Evolutionary conservation across 2,888 invertebrate species (phyloP), one percentile per base, ranked within the genome.

Genomic region (Oscheius myriophilus): DNA sequence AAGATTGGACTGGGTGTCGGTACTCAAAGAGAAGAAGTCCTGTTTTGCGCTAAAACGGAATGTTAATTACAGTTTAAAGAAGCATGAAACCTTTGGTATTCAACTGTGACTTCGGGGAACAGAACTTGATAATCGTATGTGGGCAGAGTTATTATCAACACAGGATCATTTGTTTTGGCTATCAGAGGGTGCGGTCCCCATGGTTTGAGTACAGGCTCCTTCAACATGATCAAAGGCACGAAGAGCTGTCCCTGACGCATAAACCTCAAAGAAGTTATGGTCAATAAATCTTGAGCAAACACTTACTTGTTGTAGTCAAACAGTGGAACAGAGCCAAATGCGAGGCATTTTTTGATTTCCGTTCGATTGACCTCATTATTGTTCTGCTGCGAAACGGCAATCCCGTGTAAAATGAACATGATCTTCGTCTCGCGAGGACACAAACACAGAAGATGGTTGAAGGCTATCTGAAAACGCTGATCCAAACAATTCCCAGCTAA

Each of bases 1-100:
- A 11, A 88, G 76, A 45, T 81, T 73, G 26, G 87, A 84, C 70
- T 86, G 87, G 2, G 87, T 82, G 42, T 86, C 85, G 39, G 84
- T 82, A n/a, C 85, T 82, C 49, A 89, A 80, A 6, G 80, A 75
- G 14, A 81, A 72, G 71, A 88, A 87, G 45, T 77, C 80, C 53
- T 76, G 76, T 33, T 75, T 72, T 41, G 52, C 63, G 53, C 63
- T 63, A 25, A 23, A 42, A 52, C 2, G 12, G 4, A 41, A 39
- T 42, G 2, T n/a, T n/a, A n/a, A n/a, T n/a, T n/a, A n/a, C n/a
- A n/a, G n/a, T n/a, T n/a, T n/a, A 16, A 41, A 23, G 7, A 42
- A 39, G n/a, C 7, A 18, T 41, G 1, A 51, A 12, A 68, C 69
- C 72, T 70, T 43, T 75, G 72, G 42, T 68, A 52, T 49, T 76